Evolutionary conservation across 2,113 vertebrate species (phyloP).

Genomic region (Megatriorchis doriae): DNA sequence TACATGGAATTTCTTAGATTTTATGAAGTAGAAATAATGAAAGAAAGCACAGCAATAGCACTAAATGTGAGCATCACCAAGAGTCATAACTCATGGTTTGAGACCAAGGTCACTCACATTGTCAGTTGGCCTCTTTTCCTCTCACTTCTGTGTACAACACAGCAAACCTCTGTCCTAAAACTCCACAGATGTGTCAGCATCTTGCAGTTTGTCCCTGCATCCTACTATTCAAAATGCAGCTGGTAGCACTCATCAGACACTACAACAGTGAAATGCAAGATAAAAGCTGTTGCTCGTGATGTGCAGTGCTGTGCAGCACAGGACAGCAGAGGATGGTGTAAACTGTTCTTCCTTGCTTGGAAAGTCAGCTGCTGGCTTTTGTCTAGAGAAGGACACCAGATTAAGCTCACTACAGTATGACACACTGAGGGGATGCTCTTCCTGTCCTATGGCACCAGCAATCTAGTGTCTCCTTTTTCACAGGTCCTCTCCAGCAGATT

Average conservation of each 20-base stretch:
- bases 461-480: not conserved
- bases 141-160: not conserved
- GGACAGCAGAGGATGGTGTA: not conserved
- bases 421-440: not conserved
- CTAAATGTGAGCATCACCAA: not conserved
- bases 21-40: not conserved
- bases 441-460: not conserved
- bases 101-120: not conserved
- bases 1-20: not conserved
- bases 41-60: not conserved
- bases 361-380: not conserved
- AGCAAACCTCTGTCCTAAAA: not conserved
- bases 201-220: not conserved
- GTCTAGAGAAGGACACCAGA: not conserved
- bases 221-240: not conserved
- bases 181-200: not conserved
- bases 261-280: not conserved
- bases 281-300: not conserved
- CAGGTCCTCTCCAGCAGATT: not conserved
- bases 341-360: not conserved
- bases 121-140: not conserved
- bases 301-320: not conserved
- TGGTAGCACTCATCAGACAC: not conserved
- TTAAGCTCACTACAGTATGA: not conserved
- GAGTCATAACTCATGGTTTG: not conserved